A percentile compares a stretch with the other conserved stretches of the same genome.
phyloP scores from a whole-genome alignment of 2,797 vertebrate genomes.

The Eupleurogrammus muticus region DNA sequence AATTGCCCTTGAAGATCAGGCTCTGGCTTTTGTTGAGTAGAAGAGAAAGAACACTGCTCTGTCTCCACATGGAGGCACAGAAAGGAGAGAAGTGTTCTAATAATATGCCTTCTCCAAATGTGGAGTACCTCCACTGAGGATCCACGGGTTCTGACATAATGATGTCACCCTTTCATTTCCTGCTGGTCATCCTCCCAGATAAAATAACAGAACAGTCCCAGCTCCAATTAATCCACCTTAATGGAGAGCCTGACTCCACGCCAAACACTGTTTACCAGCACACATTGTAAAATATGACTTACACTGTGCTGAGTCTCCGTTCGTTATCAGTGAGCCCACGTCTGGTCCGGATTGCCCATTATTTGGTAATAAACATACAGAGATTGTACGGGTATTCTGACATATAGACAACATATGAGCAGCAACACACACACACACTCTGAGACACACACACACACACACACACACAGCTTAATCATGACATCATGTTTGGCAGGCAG shows the following conservation, averaged over 20 bases:
- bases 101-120: conserved; percentile 59
- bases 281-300: conserved; percentile 9
- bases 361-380: conserved; percentile 38
- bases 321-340: conserved; percentile 45
- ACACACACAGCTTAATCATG: conserved; percentile 63
- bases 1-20: background rate
- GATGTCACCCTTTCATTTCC: conserved; percentile 79
- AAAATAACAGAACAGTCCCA: conserved; percentile 50
- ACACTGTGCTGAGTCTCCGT: conserved; percentile 10
- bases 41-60: background rate
- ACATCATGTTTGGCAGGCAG: conserved; percentile 80
- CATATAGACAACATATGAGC: conserved; percentile 36
- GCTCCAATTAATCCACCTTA: conserved; percentile 57
- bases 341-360: conserved; percentile 53
- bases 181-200: conserved; percentile 42
- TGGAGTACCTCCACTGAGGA: conserved; percentile 69
- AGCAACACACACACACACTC: conserved; percentile 32
- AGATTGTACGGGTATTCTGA: conserved; percentile 33
- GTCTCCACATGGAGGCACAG: conserved; percentile 38
- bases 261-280: conserved; percentile 56
- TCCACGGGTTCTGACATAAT: conserved; percentile 64
- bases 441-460: conserved; percentile 43
- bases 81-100: conserved; percentile 45
- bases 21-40: conserved; percentile 1
- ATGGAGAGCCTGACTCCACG: conserved; percentile 47